phyloP scores from a whole-genome alignment of 2,888 invertebrate species.

The Sicus ferrugineus region DNA sequence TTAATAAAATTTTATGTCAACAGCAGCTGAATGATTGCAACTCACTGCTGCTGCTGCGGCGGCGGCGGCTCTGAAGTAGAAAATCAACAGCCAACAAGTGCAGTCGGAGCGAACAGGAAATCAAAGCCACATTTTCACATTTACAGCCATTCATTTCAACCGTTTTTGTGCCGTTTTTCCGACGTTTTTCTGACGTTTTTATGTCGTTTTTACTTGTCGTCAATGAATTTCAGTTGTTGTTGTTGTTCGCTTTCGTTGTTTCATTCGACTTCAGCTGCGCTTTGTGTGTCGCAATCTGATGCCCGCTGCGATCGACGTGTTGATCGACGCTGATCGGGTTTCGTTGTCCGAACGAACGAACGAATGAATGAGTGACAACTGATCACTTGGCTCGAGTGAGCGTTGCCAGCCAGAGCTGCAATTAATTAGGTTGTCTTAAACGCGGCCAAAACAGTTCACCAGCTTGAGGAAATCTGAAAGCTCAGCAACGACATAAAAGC shows the following conservation, averaged over 20 bases:
- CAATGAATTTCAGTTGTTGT: constrained; percentile 14
- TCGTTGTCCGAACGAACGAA: too few relatives aligned
- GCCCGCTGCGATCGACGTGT: neutral
- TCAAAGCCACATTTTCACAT: neutral
- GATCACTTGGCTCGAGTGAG: neutral
- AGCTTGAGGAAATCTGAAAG: neutral
- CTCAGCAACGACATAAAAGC: constrained; percentile 13
- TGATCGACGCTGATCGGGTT: too few relatives aligned
- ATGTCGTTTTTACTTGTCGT: neutral
- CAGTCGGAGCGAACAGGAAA: neutral
- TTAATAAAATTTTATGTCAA: constrained; percentile 44
- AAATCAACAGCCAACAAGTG: neutral
- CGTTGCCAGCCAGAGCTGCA: neutral
- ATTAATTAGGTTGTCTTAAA: constrained; percentile 24
- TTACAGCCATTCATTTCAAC: neutral
- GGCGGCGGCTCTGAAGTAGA: neutral
- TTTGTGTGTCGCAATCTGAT: neutral
- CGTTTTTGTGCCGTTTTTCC: constrained; percentile 1
- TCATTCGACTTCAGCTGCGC: neutral
- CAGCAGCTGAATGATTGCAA: constrained; percentile 44
- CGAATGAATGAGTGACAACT: constrained; percentile 7
- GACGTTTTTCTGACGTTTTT: neutral
- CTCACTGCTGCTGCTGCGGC: neutral
- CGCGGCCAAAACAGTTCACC: neutral
- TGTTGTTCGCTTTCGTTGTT: neutral